phyloP scores from a whole-genome alignment of 2,888 invertebrate species.

The Spisula solida region DNA sequence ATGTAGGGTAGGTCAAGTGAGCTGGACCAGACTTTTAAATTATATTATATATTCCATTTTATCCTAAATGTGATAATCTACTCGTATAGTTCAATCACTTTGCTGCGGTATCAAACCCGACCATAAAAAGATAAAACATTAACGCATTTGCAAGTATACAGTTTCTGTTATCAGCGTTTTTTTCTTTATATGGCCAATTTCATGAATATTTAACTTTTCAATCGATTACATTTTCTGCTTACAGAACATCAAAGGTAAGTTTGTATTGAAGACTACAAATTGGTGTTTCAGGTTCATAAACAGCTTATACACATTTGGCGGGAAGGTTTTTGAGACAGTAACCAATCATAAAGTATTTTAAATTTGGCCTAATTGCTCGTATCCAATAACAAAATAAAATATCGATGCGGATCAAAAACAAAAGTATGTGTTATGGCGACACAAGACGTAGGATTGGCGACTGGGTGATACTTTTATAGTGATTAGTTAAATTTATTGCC shows the following conservation, averaged over 20 bases:
- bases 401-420: neutral
- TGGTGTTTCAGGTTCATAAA: too few species aligned
- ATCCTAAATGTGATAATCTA: too few species aligned
- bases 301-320: too few species aligned
- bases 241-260: neutral
- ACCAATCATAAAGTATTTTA: too few species aligned
- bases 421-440: neutral
- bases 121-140: neutral
- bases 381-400: neutral
- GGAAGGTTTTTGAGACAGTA: too few species aligned
- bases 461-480: neutral
- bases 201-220: neutral
- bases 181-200: neutral
- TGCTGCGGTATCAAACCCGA: neutral
- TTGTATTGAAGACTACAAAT: too few species aligned
- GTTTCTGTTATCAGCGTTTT: too few species aligned
- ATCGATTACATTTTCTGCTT: neutral
- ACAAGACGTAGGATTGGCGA: neutral
- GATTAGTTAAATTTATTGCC: neutral
- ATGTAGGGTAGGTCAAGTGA: too few species aligned
- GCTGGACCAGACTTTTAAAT: too few species aligned
- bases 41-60: too few species aligned
- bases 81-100: neutral
- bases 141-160: too few species aligned
- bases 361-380: neutral